These are phyloP conservation scores for Physocephala rufipes DNA, from an alignment of 2,888 invertebrate genomes.

Conservation along the genomic window DNA sequence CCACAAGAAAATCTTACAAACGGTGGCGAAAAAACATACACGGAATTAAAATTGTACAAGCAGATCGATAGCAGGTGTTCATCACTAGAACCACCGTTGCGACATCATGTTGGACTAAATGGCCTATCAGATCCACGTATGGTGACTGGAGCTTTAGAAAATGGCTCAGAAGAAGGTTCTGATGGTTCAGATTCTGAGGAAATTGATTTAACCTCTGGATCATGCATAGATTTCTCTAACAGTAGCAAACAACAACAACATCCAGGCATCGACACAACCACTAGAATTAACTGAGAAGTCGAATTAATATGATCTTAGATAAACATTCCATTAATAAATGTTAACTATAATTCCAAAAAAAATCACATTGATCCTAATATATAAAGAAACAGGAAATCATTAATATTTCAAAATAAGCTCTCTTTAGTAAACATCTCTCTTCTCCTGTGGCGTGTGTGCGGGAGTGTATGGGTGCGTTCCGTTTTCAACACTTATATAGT, in stretches of 20 bases:
- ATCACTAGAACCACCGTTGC: constrained; percentile 36
- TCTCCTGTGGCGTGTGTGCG: background rate
- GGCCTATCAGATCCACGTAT: constrained; percentile 47
- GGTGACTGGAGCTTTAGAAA: constrained; percentile 51
- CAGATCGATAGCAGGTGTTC: constrained; percentile 46
- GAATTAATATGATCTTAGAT: background rate
- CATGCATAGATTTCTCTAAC: constrained; percentile 65
- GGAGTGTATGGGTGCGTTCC: no score
- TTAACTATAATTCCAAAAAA: background rate
- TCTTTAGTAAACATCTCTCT: background rate
- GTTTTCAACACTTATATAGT: background rate
- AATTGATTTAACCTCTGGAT: constrained; percentile 65
- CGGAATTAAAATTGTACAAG: constrained; percentile 64
- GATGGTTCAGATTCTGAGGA: constrained; percentile 66
- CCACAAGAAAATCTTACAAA: constrained; percentile 41
- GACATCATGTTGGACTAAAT: constrained; percentile 49
- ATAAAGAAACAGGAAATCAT: no score
- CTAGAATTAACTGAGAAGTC: constrained; percentile 44
- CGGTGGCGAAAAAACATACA: constrained; percentile 61
- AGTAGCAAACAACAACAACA: constrained; percentile 54
- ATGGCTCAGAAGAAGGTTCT: constrained; percentile 58
- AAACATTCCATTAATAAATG: background rate
- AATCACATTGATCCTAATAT: background rate
- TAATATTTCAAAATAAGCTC: no score
- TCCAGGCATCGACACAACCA: constrained; percentile 55